Evolutionary conservation across 2,888 invertebrate genomes (phyloP).

Genomic region (Epinotia ramella): DNA sequence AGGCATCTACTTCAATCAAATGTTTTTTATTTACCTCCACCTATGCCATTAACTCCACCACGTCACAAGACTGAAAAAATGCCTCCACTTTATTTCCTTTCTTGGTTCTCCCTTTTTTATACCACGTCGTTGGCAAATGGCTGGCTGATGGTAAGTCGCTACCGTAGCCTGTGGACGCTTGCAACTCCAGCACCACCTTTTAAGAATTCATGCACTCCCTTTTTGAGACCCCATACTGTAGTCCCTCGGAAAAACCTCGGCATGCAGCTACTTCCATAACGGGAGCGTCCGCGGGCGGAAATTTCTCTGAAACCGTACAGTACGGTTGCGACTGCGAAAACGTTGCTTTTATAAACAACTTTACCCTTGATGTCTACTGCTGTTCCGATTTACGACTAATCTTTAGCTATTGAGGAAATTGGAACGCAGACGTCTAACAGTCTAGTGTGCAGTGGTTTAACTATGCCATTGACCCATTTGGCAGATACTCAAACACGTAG

Average conservation of each 20-base stretch:
- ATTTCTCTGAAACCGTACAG: too few relatives aligned
- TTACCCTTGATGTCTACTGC: slow-evolving; percentile 28
- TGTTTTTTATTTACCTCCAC: neutral
- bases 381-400: slow-evolving; percentile 41
- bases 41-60: neutral
- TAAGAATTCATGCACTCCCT: too few relatives aligned
- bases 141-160: too few relatives aligned
- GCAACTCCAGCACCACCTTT: too few relatives aligned
- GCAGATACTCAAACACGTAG: slow-evolving; percentile 63
- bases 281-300: too few relatives aligned
- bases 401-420: slow-evolving; percentile 42
- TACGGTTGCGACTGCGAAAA: neutral
- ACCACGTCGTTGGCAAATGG: too few relatives aligned
- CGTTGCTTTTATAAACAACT: neutral
- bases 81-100: slow-evolving; percentile 4
- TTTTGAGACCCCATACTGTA: too few relatives aligned
- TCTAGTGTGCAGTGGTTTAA: slow-evolving; percentile 26
- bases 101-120: neutral
- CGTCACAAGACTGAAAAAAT: neutral
- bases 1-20: neutral
- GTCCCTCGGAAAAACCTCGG: too few relatives aligned
- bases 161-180: too few relatives aligned
- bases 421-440: slow-evolving; percentile 36
- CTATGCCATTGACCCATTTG: slow-evolving; percentile 71
- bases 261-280: too few relatives aligned